Evolutionary conservation across 1,140 invertebrate species (phyloP).

Genomic region (Lepeophtheirus salmonis): DNA sequence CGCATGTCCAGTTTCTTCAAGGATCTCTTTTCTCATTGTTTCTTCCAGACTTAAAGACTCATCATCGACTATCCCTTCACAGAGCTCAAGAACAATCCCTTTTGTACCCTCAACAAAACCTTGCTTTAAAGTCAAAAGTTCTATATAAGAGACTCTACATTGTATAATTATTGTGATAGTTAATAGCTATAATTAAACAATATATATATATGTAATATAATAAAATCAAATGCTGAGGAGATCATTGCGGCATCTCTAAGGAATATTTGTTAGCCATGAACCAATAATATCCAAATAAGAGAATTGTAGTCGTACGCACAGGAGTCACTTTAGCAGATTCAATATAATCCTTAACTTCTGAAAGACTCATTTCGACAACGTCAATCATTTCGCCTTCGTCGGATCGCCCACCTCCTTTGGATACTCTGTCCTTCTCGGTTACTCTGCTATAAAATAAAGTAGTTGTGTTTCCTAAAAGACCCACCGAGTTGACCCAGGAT

Average conservation of each 20-base stretch:
- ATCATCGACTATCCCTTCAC: background rate
- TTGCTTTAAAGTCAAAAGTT: too few relatives aligned
- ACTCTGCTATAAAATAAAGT: background rate
- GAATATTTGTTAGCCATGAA: too few relatives aligned
- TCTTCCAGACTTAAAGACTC: background rate
- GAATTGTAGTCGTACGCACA: too few relatives aligned
- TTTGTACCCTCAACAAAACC: background rate
- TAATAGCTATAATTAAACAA: too few relatives aligned
- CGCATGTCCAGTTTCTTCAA: background rate
- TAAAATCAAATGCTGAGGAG: too few relatives aligned
- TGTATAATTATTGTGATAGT: too few relatives aligned
- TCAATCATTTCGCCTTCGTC: conserved; percentile 81
- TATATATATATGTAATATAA: too few relatives aligned
- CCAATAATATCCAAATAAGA: background rate
- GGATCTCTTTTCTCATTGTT: background rate
- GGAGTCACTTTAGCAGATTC: too few relatives aligned
- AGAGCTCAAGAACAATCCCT: background rate
- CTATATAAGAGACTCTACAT: too few relatives aligned
- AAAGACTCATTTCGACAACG: conserved; percentile 58
- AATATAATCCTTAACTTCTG: conserved; percentile 49
- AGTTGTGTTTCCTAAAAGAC: background rate
- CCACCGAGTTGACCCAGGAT: background rate
- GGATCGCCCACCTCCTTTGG: conserved; percentile 47
- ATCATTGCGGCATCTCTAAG: too few relatives aligned
- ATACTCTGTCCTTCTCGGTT: background rate